Conservation (phyloP, 2,888 invertebrate species). For the Caenorhabditis sp. region DNA sequence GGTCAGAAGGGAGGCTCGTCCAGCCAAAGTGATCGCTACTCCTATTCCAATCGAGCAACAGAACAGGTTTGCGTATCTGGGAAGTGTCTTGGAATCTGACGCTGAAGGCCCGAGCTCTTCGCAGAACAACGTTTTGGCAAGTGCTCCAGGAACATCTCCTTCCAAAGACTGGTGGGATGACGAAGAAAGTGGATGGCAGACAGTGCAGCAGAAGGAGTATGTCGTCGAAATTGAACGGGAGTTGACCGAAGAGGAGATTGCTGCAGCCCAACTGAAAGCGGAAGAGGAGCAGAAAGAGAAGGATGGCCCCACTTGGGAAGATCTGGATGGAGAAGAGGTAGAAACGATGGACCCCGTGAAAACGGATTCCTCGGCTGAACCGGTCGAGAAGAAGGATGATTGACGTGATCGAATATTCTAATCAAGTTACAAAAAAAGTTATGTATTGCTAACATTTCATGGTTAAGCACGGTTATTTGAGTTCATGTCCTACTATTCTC, state of each 20-base stretch:
- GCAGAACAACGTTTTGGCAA: neutral
- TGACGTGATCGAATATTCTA: too few species aligned
- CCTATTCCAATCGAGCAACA: conserved; percentile 6
- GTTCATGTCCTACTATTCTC: neutral
- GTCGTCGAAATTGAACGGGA: conserved; percentile 41
- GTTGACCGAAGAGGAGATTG: conserved; percentile 31
- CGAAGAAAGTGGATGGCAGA: conserved; percentile 29
- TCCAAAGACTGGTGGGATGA: conserved; percentile 60
- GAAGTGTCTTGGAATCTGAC: conserved; percentile 57
- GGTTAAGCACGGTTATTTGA: neutral
- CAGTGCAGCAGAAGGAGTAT: conserved; percentile 40
- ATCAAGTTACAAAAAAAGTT: too few species aligned
- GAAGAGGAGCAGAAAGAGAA: conserved; percentile 24
- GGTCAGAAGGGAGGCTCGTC: conserved; percentile 46
- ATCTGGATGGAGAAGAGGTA: conserved; percentile 38
- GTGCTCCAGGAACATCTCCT: conserved; percentile 1
- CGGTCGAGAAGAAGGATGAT: too few species aligned
- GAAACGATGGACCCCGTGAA: neutral
- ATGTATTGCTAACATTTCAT: neutral
- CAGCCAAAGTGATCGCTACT: conserved; percentile 14
- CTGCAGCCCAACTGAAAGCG: conserved; percentile 4
- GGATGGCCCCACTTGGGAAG: conserved; percentile 37
- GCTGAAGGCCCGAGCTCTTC: conserved; percentile 15
- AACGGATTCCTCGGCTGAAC: neutral
- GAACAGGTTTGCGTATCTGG: conserved; percentile 51